Percentiles rank a stretch among this genome's conserved stretches.
These are phyloP conservation scores for Lasioglossum marginatum DNA, from an alignment of 2,888 invertebrate genomes.

Conservation along the genomic window DNA sequence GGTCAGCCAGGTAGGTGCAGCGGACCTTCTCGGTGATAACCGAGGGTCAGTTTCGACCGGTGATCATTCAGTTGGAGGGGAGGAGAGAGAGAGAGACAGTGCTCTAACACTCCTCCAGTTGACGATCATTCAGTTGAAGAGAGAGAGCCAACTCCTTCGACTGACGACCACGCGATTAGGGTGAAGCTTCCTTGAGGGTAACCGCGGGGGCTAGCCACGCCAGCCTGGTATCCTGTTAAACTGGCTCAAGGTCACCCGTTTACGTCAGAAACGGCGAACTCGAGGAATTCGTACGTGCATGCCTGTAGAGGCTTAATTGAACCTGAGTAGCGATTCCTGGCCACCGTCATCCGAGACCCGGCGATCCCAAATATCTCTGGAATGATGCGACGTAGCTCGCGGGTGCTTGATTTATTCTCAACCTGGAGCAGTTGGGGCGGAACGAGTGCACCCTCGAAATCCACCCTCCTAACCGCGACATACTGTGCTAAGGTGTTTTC, in stretches of 20 bases:
- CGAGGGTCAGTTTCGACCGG: constrained; percentile 28
- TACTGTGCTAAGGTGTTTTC: background rate
- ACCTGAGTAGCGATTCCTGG: constrained; percentile 41
- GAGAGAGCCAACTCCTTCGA: background rate
- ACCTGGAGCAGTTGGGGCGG: background rate
- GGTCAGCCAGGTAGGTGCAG: constrained; percentile 48
- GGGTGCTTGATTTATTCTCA: background rate
- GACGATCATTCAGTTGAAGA: constrained; percentile 24
- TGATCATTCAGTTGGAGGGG: background rate
- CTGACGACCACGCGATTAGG: constrained; percentile 43
- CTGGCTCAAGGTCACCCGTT: constrained; percentile 64
- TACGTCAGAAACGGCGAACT: constrained; percentile 60
- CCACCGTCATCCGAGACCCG: background rate
- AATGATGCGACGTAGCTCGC: background rate
- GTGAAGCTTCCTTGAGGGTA: constrained; percentile 36
- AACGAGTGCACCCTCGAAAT: background rate
- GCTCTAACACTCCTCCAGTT: background rate
- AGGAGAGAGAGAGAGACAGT: background rate
- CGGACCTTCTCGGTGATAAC: constrained; percentile 13
- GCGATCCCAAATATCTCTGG: background rate
- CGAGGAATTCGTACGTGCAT: constrained; percentile 61
- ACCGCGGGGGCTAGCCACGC: constrained; percentile 29
- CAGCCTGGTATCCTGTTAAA: constrained; percentile 48
- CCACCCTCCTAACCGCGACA: background rate
- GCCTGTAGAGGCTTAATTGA: constrained; percentile 48